Base-by-base conservation (phyloP, 1,140 invertebrate genomes). In the Ganaspis sp. region DNA sequence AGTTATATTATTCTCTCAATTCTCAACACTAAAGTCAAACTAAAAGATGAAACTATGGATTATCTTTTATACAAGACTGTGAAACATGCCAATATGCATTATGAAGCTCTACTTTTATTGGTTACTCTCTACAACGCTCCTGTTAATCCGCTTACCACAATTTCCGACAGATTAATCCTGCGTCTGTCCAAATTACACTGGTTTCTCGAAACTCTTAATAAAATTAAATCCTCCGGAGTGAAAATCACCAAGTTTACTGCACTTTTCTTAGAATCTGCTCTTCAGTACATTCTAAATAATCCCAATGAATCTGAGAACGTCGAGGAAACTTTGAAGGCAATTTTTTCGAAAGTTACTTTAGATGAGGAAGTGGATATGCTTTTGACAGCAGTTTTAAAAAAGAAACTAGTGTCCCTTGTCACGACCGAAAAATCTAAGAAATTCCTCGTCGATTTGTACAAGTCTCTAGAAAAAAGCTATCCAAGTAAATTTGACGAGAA, bases 1-100 rank as follows among this genome's bases (percentile, higher is more conserved):
- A 92, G 93, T 4, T 96, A 95, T 87, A 94, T 97, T 87, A 94
- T 98, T 34, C 83, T 95, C 0, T 93, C 94, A 1, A 94, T 93
- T 86, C 85, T 98, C 12, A 90, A 94, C 0, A 92, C 92, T 0
- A 95, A 95, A 89, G 92, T 69, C 90, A 82, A 92, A 42, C 86
- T 98, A 5, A 93, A 93, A 77, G 82, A 90, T 11, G 91, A 92
- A 21, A 91, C 95, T 9, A 86, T 95, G 8, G 90, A 94, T 76
- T 92, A 93, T 34, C 85, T 97, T 37, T 80, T 96, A 9, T 82
- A 92, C 15, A 94, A 93, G 86, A 87, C 94, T 0, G 87, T 93
- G n/a, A 93, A 91, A 74, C 89, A 92, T 78, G 87, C 90, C 73
- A 84, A 87, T 73, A 82, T 95, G 37, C 89, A 91, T 40, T 90